Percentiles rank a stretch among this genome's conserved stretches.
Conservation (phyloP, 2,797 vertebrate genomes). For the Clarias platycephalus region DNA sequence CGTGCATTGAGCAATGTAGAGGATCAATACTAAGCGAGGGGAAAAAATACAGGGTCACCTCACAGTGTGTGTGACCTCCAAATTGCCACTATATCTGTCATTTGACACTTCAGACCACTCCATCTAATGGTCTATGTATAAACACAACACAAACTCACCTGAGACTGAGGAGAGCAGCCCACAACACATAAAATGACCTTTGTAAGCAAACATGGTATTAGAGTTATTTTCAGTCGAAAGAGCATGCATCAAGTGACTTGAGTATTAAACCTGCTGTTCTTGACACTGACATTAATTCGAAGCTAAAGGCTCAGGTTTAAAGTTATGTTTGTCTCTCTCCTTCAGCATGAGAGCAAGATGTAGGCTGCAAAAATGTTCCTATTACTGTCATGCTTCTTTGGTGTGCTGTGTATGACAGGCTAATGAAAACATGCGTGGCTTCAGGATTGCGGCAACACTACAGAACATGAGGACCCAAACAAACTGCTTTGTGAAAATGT, state of each 20-base stretch:
- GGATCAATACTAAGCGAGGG: constrained; percentile 44
- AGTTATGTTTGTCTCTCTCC: constrained; percentile 63
- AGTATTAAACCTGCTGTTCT: constrained; percentile 24
- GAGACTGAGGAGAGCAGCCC: constrained; percentile 11
- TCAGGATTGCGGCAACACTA: constrained; percentile 73
- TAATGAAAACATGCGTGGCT: constrained; percentile 77
- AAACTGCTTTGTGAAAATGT: constrained; percentile 76
- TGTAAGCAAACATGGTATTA: constrained; percentile 33
- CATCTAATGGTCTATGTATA: constrained; percentile 47
- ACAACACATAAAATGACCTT: constrained; percentile 29
- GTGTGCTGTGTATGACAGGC: constrained; percentile 69
- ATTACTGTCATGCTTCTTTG: constrained; percentile 67
- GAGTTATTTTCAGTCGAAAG: constrained; percentile 12
- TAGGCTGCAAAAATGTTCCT: constrained; percentile 67
- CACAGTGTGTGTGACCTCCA: constrained; percentile 41
- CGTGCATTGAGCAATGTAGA: constrained; percentile 35
- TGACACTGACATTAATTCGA: constrained; percentile 16
- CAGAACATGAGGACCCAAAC: constrained; percentile 72
- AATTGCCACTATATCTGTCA: constrained; percentile 45
- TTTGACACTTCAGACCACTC: constrained; percentile 46
- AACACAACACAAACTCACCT: constrained; percentile 38
- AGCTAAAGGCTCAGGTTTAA: constrained; percentile 50
- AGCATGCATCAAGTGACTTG: neutral
- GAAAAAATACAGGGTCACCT: constrained; percentile 48
- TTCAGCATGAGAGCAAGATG: constrained; percentile 60